Conservation (phyloP, 2,888 invertebrate genomes). For the Nymphalis urticae region DNA sequence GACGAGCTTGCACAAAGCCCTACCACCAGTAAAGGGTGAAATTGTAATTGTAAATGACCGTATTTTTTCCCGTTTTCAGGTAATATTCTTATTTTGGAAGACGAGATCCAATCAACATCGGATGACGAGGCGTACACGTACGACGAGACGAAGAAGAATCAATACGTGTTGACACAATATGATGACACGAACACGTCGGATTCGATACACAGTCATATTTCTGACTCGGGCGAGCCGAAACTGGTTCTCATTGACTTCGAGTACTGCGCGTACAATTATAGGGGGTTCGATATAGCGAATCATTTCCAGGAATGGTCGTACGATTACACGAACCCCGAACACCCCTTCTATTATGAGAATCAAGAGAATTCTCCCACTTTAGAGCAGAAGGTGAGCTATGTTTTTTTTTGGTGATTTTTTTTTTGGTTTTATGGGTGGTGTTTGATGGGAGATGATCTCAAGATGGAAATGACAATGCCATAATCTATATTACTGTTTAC, state of each 20-base stretch:
- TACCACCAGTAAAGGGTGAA: no score
- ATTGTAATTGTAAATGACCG: neutral
- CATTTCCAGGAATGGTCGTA: conserved; percentile 96
- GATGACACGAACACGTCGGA: conserved; percentile 67
- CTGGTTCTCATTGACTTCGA: conserved; percentile 95
- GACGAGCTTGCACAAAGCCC: no score
- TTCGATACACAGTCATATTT: conserved; percentile 58
- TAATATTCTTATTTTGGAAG: conserved; percentile 80
- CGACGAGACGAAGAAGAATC: conserved; percentile 43
- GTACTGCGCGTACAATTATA: conserved; percentile 94
- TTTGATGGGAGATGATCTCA: neutral
- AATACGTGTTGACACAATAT: conserved; percentile 41
- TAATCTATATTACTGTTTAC: neutral
- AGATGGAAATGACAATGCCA: neutral
- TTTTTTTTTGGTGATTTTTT: neutral
- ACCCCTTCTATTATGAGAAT: conserved; percentile 88
- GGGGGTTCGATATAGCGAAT: conserved; percentile 96
- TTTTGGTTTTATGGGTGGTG: neutral
- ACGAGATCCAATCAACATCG: conserved; percentile 38
- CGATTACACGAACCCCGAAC: conserved; percentile 89
- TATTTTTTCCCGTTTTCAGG: conserved; percentile 53
- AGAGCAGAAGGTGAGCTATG: conserved; percentile 86
- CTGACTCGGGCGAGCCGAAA: conserved; percentile 79
- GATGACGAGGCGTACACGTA: conserved; percentile 56
- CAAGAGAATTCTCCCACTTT: conserved; percentile 86